Evolutionary conservation across 2,888 invertebrate genomes (phyloP).

Genomic region (Drepanosiphum platanoidis): DNA sequence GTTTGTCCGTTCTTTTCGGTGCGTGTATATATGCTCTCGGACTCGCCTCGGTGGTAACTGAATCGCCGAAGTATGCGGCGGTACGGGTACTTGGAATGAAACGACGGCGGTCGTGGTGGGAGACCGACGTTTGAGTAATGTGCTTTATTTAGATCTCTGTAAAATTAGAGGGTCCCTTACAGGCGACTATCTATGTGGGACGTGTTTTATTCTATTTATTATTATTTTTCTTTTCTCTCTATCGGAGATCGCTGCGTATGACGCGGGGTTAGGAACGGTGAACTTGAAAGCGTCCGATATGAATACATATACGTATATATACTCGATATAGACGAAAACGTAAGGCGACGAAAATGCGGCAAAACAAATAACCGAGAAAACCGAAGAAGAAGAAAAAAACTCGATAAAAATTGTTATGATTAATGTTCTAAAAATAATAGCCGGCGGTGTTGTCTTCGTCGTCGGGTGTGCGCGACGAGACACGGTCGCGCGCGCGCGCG

Average conservation of each 20-base stretch:
- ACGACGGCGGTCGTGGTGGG: slow-evolving; percentile 52
- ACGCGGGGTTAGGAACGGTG: slow-evolving; percentile 7
- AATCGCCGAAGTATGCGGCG: slow-evolving; percentile 48
- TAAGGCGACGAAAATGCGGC: background rate
- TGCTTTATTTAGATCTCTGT: slow-evolving; percentile 61
- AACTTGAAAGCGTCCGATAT: slow-evolving; percentile 22
- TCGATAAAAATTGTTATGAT: background rate
- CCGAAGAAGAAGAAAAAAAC: background rate
- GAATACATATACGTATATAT: background rate
- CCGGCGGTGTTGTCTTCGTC: background rate
- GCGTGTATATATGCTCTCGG: slow-evolving; percentile 31
- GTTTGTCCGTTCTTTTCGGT: background rate
- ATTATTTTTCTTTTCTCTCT: slow-evolving; percentile 8
- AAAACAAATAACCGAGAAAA: background rate
- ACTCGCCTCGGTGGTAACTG: slow-evolving; percentile 59
- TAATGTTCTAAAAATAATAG: slow-evolving; percentile 43
- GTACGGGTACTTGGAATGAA: slow-evolving; percentile 26
- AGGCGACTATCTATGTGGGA: slow-evolving; percentile 57
- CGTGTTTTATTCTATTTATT: slow-evolving; percentile 51
- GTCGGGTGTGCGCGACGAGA: background rate
- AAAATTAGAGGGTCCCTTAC: slow-evolving; percentile 61
- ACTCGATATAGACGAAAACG: background rate
- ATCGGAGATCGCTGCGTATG: no score
- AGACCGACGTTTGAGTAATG: slow-evolving; percentile 61
- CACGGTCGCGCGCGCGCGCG: background rate